Percentiles rank a stretch among this genome's conserved stretches.
Conservation (phyloP, 2,888 invertebrate species). For the Parnassius glacialis region DNA sequence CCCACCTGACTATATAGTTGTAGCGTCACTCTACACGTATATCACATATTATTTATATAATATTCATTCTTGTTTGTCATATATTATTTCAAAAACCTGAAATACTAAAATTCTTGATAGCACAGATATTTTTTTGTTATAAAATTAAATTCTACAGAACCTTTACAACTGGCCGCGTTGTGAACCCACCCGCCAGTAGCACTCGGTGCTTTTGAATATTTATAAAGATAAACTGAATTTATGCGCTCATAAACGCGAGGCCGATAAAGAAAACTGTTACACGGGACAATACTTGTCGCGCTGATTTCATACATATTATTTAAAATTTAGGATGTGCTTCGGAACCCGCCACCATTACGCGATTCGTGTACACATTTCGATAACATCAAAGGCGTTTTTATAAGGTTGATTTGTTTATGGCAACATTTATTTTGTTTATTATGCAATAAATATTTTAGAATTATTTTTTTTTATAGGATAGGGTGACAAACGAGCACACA, state of each 20-base stretch:
- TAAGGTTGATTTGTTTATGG: too few species aligned
- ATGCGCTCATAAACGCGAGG: constrained; percentile 59
- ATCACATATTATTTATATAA: too few species aligned
- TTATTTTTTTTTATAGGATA: too few species aligned
- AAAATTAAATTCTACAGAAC: not conserved
- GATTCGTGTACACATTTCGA: not conserved
- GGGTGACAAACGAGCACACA: too few species aligned
- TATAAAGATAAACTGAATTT: constrained; percentile 73
- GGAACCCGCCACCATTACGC: not conserved
- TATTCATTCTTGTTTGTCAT: too few species aligned
- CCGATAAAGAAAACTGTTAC: constrained; percentile 57
- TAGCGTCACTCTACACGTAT: too few species aligned
- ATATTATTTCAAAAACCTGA: too few species aligned
- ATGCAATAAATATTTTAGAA: too few species aligned
- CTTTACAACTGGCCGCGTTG: not conserved
- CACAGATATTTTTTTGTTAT: too few species aligned
- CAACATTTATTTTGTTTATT: too few species aligned
- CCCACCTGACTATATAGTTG: too few species aligned
- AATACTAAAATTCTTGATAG: too few species aligned
- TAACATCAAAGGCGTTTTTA: not conserved
- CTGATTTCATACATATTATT: constrained; percentile 33
- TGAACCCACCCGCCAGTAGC: not conserved
- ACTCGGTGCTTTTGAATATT: constrained; percentile 56
- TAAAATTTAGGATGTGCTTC: constrained; percentile 14
- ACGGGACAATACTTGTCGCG: constrained; percentile 38